A percentile compares a stretch with the other conserved stretches of the same genome.
These are phyloP conservation scores for Orchesellides sinensis DNA, from an alignment of 2,888 invertebrate genomes.

Conservation along the genomic window DNA sequence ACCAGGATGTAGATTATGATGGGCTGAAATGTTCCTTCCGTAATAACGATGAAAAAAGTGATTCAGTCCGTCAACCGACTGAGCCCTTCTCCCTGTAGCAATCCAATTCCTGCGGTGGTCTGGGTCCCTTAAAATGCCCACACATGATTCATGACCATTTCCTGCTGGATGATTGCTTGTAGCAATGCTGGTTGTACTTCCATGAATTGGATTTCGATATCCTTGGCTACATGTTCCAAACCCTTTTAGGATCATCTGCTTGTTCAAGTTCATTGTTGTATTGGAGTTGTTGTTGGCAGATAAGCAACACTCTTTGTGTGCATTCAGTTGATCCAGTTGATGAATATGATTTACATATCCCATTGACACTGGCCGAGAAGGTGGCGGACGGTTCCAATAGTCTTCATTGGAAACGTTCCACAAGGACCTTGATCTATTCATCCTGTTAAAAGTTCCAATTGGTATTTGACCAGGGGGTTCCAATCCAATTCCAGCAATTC, in stretches of 20 bases:
- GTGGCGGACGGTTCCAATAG: constrained; percentile 75
- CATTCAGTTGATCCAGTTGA: constrained; percentile 55
- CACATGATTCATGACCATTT: constrained; percentile 15
- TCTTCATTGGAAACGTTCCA: constrained; percentile 73
- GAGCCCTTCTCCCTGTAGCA: constrained; percentile 65
- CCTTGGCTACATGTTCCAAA: constrained; percentile 41
- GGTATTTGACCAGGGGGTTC: constrained; percentile 70
- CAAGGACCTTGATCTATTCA: constrained; percentile 67
- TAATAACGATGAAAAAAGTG: constrained; percentile 70
- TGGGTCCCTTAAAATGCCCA: constrained; percentile 28
- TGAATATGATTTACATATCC: constrained; percentile 72
- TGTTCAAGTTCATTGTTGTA: constrained; percentile 63
- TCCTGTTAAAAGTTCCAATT: constrained; percentile 56
- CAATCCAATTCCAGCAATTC: constrained; percentile 73
- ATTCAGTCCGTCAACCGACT: constrained; percentile 71
- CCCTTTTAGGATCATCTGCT: constrained; percentile 57
- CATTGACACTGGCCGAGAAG: constrained; percentile 73
- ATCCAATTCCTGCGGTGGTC: constrained; percentile 60
- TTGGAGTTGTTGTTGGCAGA: constrained; percentile 61
- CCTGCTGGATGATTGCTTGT: constrained; percentile 29
- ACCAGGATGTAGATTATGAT: constrained; percentile 57
- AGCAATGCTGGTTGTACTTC: constrained; percentile 39
- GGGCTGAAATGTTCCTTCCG: constrained; percentile 67
- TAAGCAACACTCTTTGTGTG: constrained; percentile 55
- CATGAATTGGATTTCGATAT: constrained; percentile 59